phyloP scores from a whole-genome alignment of 2,113 vertebrate species.

The Oryctolagus cuniculus region DNA sequence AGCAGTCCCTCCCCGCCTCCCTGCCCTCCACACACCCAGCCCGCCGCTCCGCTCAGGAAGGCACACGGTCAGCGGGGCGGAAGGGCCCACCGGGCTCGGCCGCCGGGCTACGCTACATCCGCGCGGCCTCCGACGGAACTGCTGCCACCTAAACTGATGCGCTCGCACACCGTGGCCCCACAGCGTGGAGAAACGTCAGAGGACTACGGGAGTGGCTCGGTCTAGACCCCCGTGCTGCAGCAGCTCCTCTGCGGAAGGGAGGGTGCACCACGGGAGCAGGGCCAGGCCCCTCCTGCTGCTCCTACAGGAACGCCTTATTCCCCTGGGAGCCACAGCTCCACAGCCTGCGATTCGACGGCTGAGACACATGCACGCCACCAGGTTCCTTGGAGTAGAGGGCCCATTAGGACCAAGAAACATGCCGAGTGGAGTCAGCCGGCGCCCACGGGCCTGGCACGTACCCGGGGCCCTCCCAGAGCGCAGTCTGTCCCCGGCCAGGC shows the following conservation, averaged over 20 bases:
- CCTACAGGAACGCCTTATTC: background rate
- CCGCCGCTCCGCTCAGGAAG: slow-evolving; percentile 35
- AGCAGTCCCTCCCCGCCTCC: slow-evolving; percentile 52
- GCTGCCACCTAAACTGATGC: background rate
- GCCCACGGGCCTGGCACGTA: background rate
- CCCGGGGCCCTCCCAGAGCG: background rate
- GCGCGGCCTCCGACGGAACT: background rate
- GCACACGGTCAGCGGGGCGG: slow-evolving; percentile 29
- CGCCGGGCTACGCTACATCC: fast-evolving
- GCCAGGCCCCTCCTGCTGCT: background rate
- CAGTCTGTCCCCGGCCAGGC: background rate
- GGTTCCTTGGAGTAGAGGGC: background rate
- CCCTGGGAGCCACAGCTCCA: background rate
- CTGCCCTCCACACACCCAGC: background rate
- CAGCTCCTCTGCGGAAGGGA: background rate
- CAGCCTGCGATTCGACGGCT: background rate
- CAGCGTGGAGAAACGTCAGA: background rate
- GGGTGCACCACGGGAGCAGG: background rate
- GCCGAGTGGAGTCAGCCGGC: background rate
- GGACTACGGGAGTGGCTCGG: background rate
- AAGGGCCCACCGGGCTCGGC: background rate
- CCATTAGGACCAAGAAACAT: background rate
- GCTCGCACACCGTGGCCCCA: background rate
- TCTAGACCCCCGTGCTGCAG: background rate
- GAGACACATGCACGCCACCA: background rate